These are phyloP conservation scores for Streblospio benedicti DNA, from an alignment of 1,140 invertebrate genomes.

Conservation along the genomic window DNA sequence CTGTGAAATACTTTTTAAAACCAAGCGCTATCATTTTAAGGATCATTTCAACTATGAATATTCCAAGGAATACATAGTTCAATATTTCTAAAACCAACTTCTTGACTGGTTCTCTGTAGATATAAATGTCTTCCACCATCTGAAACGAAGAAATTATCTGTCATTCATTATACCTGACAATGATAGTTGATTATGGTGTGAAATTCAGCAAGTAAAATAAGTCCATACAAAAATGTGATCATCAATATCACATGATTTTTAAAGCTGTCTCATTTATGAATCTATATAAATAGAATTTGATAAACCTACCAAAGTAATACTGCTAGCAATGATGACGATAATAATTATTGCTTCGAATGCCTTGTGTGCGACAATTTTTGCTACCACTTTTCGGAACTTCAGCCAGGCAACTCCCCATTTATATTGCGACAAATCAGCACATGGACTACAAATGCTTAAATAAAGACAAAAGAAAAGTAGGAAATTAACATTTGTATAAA, in stretches of 20 bases:
- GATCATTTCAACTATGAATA: slow-evolving; percentile 97
- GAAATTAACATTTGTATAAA: too few species aligned
- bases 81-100: slow-evolving; percentile 88
- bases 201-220: too few species aligned
- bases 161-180: too few species aligned
- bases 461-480: too few species aligned
- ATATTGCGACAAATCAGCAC: background rate
- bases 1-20: slow-evolving; percentile 92
- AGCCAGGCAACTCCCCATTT: slow-evolving; percentile 52
- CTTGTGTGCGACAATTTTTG: slow-evolving; percentile 91
- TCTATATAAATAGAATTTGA: background rate
- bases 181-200: too few species aligned
- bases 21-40: slow-evolving; percentile 95
- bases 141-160: slow-evolving; percentile 38
- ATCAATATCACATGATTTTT: background rate
- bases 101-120: slow-evolving; percentile 70
- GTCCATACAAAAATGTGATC: too few species aligned
- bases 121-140: slow-evolving; percentile 91
- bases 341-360: slow-evolving; percentile 97
- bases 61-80: slow-evolving; percentile 93
- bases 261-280: background rate
- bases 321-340: slow-evolving; percentile 92
- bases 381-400: slow-evolving; percentile 78
- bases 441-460: background rate
- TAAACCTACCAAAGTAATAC: slow-evolving; percentile 79